Evolutionary conservation across 1,140 invertebrate genomes (phyloP).

Genomic region (Gonioctena quinquepunctata): DNA sequence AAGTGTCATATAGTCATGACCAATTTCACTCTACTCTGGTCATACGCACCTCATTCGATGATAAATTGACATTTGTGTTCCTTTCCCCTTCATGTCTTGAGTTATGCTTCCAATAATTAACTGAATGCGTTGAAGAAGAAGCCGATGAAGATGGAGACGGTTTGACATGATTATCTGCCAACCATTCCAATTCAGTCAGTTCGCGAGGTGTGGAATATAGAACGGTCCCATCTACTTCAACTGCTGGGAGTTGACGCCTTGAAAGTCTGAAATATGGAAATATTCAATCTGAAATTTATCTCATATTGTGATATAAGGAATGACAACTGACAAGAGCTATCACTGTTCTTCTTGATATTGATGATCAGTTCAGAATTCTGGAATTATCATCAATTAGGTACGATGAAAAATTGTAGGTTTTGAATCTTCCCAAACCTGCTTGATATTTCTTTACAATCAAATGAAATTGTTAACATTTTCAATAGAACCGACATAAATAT

Average conservation of each 20-base stretch:
- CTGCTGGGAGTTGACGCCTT: conserved; percentile 48
- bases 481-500: no score
- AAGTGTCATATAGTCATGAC: no score
- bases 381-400: neutral
- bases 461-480: no score
- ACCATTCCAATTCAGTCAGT: conserved; percentile 47
- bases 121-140: conserved; percentile 29
- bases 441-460: no score
- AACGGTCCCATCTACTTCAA: conserved; percentile 47
- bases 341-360: no score
- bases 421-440: no score
- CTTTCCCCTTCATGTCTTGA: conserved; percentile 28
- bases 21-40: no score
- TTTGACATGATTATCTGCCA: conserved; percentile 18
- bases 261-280: conserved; percentile 39
- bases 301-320: no score
- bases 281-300: neutral
- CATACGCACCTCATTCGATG: conserved; percentile 2
- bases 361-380: no score
- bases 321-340: no score
- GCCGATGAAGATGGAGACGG: conserved; percentile 34
- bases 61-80: neutral
- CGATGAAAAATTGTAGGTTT: no score
- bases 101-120: conserved; percentile 49
- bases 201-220: conserved; percentile 47